A percentile compares a stretch with the other conserved stretches of the same genome.
phyloP scores from a whole-genome alignment of 2,797 vertebrate species.

The Pseudochirops cupreus region DNA sequence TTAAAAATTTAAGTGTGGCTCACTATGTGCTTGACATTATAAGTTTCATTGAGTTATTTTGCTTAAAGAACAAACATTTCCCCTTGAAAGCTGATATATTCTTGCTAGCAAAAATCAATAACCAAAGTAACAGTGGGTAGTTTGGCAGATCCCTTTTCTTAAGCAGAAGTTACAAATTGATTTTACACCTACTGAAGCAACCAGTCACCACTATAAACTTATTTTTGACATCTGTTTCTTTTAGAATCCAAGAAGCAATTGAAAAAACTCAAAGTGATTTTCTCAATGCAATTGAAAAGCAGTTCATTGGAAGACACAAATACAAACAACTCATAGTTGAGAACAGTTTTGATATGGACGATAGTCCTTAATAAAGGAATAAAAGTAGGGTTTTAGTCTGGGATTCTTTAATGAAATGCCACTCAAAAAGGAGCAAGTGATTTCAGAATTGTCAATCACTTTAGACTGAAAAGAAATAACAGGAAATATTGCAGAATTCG shows the following conservation, averaged over 20 bases:
- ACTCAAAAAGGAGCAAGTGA: slow-evolving; percentile 81
- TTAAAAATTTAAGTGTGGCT: slow-evolving; percentile 59
- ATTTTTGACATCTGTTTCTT: slow-evolving; percentile 75
- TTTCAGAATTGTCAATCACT: slow-evolving; percentile 78
- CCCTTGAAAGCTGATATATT: slow-evolving; percentile 45
- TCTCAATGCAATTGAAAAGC: slow-evolving; percentile 69
- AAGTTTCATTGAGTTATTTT: slow-evolving; percentile 53
- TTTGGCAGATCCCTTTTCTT: slow-evolving; percentile 64
- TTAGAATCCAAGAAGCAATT: slow-evolving; percentile 70
- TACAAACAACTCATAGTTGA: slow-evolving; percentile 59
- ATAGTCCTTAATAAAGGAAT: slow-evolving; percentile 61
- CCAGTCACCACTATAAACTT: slow-evolving; percentile 70
- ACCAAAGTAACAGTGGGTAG: slow-evolving; percentile 65
- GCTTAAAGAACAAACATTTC: slow-evolving; percentile 31
- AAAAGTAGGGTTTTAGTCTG: slow-evolving; percentile 62
- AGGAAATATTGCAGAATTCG: slow-evolving; percentile 64
- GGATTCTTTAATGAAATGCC: slow-evolving; percentile 81
- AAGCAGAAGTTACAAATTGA: slow-evolving; percentile 71
- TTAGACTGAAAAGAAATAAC: slow-evolving; percentile 77
- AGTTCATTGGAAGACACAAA: slow-evolving; percentile 73
- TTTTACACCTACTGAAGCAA: slow-evolving; percentile 71
- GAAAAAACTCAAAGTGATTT: slow-evolving; percentile 70
- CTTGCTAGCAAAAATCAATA: slow-evolving; percentile 61
- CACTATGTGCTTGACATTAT: slow-evolving; percentile 40
- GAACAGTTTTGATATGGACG: slow-evolving; percentile 69